Evolutionary conservation across 2,797 vertebrate species (phyloP).

Genomic region (Sebastolobus altivelis): DNA sequence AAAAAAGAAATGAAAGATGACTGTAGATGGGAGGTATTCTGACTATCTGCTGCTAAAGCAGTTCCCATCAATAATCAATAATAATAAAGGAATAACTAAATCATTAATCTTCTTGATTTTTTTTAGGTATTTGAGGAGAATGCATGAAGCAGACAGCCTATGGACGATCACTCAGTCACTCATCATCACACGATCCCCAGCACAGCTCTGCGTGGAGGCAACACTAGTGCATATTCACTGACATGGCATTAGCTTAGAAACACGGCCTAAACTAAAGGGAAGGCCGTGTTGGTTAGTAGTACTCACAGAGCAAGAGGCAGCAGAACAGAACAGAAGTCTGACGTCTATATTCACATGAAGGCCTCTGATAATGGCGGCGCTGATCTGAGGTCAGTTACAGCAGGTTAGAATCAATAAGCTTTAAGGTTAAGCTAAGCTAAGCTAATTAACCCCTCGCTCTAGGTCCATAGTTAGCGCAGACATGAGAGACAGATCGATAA

Average conservation of each 20-base stretch:
- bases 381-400: background rate
- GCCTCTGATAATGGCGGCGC: background rate
- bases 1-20: background rate
- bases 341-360: constrained; percentile 8
- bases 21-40: background rate
- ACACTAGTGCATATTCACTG: constrained; percentile 61
- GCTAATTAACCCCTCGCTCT: background rate
- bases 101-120: background rate
- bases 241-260: constrained; percentile 52
- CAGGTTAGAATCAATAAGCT: background rate
- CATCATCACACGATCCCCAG: constrained; percentile 19
- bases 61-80: background rate
- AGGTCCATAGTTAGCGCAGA: background rate
- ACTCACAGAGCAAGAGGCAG: constrained; percentile 27
- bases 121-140: constrained; percentile 47
- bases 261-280: constrained; percentile 47
- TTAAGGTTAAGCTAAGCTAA: background rate
- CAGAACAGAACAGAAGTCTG: constrained; percentile 22
- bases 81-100: background rate
- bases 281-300: constrained; percentile 31
- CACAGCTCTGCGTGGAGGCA: constrained; percentile 37
- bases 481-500: background rate
- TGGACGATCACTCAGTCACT: constrained; percentile 23
- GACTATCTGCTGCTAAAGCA: background rate
- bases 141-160: constrained; percentile 43